Evolutionary conservation across 2,113 vertebrate species (phyloP).

Genomic region (human): DNA sequence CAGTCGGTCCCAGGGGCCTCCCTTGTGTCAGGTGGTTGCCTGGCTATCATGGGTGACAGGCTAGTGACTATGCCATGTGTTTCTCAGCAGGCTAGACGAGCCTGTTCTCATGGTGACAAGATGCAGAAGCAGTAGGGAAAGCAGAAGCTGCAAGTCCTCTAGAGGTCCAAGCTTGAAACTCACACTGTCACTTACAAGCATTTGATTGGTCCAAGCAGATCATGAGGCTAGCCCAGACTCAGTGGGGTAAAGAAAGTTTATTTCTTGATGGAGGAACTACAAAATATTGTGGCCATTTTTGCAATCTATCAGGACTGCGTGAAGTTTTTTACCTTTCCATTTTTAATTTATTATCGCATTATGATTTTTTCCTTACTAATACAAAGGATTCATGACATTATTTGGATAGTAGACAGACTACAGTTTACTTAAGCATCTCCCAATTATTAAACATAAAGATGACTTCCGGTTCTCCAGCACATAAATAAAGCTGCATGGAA

Average conservation of each 20-base stretch:
- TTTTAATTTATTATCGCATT: not conserved
- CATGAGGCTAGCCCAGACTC: not conserved
- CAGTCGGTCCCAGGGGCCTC: not conserved
- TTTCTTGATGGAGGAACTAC: not conserved
- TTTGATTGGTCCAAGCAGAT: not conserved
- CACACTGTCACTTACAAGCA: not conserved
- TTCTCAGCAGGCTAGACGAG: not conserved
- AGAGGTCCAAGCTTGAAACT: not conserved
- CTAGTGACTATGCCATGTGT: no score
- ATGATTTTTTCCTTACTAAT: not conserved
- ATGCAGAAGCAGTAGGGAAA: not conserved
- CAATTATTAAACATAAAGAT: not conserved
- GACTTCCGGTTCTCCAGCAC: not conserved
- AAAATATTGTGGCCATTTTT: not conserved
- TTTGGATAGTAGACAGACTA: not conserved
- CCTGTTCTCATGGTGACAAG: not conserved
- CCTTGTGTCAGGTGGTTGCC: not conserved
- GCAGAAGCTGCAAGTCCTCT: not conserved
- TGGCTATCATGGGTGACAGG: not conserved
- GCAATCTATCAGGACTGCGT: no score
- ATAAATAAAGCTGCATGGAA: not conserved
- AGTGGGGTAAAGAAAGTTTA: not conserved
- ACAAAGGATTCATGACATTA: not conserved
- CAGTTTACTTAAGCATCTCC: not conserved
- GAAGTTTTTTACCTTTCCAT: not conserved